Evolutionary conservation across 2,888 invertebrate species (phyloP), one percentile per base, ranked within the genome.

Genomic region (Agrypnus murinus): DNA sequence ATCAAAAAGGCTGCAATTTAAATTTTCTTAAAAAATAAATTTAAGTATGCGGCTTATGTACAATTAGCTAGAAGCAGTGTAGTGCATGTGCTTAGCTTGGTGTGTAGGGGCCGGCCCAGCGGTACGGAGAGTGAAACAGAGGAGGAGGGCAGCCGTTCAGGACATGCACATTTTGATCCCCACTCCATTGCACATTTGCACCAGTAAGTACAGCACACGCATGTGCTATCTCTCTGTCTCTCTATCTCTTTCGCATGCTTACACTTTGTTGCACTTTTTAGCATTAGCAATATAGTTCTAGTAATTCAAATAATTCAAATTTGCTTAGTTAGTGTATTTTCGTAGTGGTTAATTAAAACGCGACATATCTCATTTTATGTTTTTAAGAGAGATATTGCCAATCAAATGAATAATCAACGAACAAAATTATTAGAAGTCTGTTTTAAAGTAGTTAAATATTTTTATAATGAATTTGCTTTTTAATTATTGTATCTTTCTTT

Each of bases 121-220:
- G 89, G 92, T 84, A 92, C 91, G 84, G 90, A 93, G 88, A 92
- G 92, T 84, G 93, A 93, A 86, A 92, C 92, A 74, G 93, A 93
- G 86, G 92, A 92, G 78, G 91, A 91, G 80, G 86, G 89, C 81
- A 82, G 84, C 81, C 80, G 84, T 68, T 81, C 87, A 69, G 86
- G 87, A 72, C 86, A 78, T 82, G 86, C 66, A 82, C 87, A 80
- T 68, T 85, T 82, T 78, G 83, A 84, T 78, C 75, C 82, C 73
- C 83, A 81, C 77, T 81, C 82, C 78, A 82, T 87, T 84, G 82
- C 87, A 59, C 87, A 87, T 73, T 86, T 88, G 79, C 88, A 89
- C 80, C 88, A 88, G 81, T 86, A 88, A 83, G 88, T 88, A 75
- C 76, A 55, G 58, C 67, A 70, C 65, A 59, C 69, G 62, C 60